Conservation (phyloP, 1,140 invertebrate species). For the Plodia interpunctella region DNA sequence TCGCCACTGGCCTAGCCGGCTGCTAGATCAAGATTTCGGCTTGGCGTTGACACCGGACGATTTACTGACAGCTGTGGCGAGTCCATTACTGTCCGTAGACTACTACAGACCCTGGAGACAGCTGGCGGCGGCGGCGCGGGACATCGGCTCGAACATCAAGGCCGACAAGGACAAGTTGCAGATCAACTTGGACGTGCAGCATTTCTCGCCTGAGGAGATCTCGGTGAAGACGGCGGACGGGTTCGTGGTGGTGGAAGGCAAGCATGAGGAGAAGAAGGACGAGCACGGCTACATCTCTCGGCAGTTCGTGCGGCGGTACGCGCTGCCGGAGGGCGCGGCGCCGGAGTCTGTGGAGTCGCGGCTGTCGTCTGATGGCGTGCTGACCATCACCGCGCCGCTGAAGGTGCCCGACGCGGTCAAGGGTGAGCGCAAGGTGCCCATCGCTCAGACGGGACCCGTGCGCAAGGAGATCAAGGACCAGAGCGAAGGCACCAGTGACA, state of each 20-base stretch:
- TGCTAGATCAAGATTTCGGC: slow-evolving; percentile 80
- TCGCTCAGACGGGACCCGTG: slow-evolving; percentile 51
- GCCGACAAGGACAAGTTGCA: slow-evolving; percentile 77
- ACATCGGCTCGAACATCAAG: slow-evolving; percentile 53
- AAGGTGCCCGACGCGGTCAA: slow-evolving; percentile 35
- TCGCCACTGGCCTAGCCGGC: slow-evolving; percentile 65
- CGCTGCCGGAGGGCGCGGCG: slow-evolving; percentile 82
- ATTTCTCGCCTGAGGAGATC: slow-evolving; percentile 91
- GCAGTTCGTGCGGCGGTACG: slow-evolving; percentile 84
- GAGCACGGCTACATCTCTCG: slow-evolving; percentile 85
- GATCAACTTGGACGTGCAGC: slow-evolving; percentile 87
- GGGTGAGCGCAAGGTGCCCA: slow-evolving; percentile 42
- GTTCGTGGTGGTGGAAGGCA: slow-evolving; percentile 82
- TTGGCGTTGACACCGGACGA: slow-evolving; percentile 76
- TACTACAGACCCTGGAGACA: slow-evolving; percentile 78
- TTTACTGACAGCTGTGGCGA: slow-evolving; percentile 57
- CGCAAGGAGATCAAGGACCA: slow-evolving; percentile 46
- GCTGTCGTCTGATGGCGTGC: slow-evolving; percentile 85
- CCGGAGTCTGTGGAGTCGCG: slow-evolving; percentile 81
- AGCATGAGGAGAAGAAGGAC: slow-evolving; percentile 87
- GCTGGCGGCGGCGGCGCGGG: slow-evolving; percentile 35
- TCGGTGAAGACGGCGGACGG: slow-evolving; percentile 88
- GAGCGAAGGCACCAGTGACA: slow-evolving; percentile 23
- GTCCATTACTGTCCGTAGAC: slow-evolving; percentile 37
- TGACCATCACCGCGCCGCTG: slow-evolving; percentile 81